Evolutionary conservation across 2,797 vertebrate species (phyloP), one percentile per base, ranked within the genome.

Genomic region (Cuculus canorus): DNA sequence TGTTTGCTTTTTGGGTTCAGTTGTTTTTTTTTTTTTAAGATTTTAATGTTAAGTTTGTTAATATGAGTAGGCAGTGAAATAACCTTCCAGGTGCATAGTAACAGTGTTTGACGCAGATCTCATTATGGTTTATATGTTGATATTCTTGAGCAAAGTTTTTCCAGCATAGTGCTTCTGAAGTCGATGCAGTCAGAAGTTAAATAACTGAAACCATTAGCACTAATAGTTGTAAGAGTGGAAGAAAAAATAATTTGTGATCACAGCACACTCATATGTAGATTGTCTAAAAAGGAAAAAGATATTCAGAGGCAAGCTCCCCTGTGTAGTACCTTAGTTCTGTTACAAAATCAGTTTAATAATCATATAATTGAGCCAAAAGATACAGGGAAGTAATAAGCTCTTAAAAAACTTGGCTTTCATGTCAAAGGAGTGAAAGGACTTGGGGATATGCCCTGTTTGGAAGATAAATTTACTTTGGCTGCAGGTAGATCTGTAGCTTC

Each of bases 291-390:
- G 21, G 8, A 82, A 75, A 56, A 76, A 75, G 48, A 27, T 61
- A 76, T 24, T 91, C 63, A 79, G 63, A 85, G 21, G 14, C 18
- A 72, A 82, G 90, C 66, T 3, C 22, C 47, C 47, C 47, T 47
- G 2, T 53, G 28, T 39, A 52, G n/a, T 89, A 63, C 87, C 17
- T 82, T 91, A 90, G 19, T 83, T 90, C 48, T 70, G 11, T 80
- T 95, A 80, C 79, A 95, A 82, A 92, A 94, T 91, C 92, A 70
- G 90, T 95, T 77, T 80, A 73, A 30, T 54, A 91, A 95, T 95
- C 68, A 90, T 19, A 17, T 87, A 95, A 95, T 66, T 92, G 85
- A 88, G 53, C 52, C 52, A 91, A 77, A 91, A 86, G 17, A 59
- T 56, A 59, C 15, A 73, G 33, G 19, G 13, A 80, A 91, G 22